These are phyloP conservation scores for Pelochelys cantorii DNA, from an alignment of 2,797 vertebrate species.

Conservation along the genomic window DNA sequence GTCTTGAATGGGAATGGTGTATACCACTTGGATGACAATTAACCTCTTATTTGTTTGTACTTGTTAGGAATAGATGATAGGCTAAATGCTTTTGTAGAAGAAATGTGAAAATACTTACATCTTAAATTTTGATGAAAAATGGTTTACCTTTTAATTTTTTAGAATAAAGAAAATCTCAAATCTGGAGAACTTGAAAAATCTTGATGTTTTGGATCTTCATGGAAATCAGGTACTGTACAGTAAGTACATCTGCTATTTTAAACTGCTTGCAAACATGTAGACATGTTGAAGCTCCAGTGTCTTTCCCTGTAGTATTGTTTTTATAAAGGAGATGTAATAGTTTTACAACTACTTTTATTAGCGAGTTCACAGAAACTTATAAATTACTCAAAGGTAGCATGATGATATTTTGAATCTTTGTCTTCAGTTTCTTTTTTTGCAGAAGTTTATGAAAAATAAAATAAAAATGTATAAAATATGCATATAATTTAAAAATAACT, in stretches of 20 bases:
- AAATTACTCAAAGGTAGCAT: background rate
- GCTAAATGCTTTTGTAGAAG: background rate
- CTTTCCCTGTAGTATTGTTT: background rate
- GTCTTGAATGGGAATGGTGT: background rate
- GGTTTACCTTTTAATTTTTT: constrained; percentile 55
- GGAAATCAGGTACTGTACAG: constrained; percentile 90
- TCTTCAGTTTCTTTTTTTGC: background rate
- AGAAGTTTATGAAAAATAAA: background rate
- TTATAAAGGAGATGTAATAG: background rate
- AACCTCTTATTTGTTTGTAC: background rate
- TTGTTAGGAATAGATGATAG: background rate
- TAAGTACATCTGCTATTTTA: background rate
- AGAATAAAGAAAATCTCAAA: constrained; percentile 92
- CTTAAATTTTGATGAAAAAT: background rate
- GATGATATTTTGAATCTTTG: background rate
- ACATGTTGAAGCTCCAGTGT: background rate
- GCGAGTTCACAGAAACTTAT: background rate
- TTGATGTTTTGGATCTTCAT: constrained; percentile 95
- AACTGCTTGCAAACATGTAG: fast-evolving
- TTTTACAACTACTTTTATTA: background rate
- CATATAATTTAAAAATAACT: background rate
- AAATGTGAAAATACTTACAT: background rate
- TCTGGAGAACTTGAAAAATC: constrained; percentile 87
- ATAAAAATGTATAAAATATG: background rate
- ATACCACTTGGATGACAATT: background rate